phyloP scores from a whole-genome alignment of 1,140 invertebrate species.

The Ips typographus region DNA sequence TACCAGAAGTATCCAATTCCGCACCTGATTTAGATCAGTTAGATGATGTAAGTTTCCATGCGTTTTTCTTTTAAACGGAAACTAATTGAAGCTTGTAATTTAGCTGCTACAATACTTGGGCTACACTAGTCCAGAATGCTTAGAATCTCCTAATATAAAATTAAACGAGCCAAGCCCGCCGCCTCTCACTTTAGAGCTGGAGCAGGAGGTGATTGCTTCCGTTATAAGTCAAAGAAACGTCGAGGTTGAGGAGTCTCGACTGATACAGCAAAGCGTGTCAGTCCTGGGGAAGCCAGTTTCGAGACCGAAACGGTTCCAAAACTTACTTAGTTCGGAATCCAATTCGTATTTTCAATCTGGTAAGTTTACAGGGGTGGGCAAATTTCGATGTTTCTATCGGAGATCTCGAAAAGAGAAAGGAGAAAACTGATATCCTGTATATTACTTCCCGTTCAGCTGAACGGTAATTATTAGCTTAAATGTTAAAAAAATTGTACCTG shows the following conservation, averaged over 20 bases:
- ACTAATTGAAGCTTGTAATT: constrained; percentile 33
- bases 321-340: constrained; percentile 14
- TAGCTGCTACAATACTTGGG: constrained; percentile 89
- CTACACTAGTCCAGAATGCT: constrained; percentile 88
- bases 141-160: constrained; percentile 67
- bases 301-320: constrained; percentile 39
- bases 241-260: constrained; percentile 63
- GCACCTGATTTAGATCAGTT: constrained; percentile 90
- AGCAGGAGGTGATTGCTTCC: constrained; percentile 82
- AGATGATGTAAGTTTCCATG: constrained; percentile 73
- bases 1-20: constrained; percentile 80
- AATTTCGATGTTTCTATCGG: not conserved
- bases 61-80: constrained; percentile 17
- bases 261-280: constrained; percentile 40
- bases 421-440: too few relatives aligned
- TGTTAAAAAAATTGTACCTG: not conserved
- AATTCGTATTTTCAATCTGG: constrained; percentile 2
- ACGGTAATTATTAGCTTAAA: too few relatives aligned
- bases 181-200: constrained; percentile 67
- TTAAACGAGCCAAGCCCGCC: constrained; percentile 72
- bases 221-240: constrained; percentile 78
- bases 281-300: constrained; percentile 45
- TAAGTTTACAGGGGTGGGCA: not conserved
- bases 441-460: too few relatives aligned
- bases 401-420: not conserved